Percentiles rank a stretch among this genome's conserved stretches.
These are phyloP conservation scores for Pammene fasciana DNA, from an alignment of 2,888 invertebrate genomes.

Conservation along the genomic window DNA sequence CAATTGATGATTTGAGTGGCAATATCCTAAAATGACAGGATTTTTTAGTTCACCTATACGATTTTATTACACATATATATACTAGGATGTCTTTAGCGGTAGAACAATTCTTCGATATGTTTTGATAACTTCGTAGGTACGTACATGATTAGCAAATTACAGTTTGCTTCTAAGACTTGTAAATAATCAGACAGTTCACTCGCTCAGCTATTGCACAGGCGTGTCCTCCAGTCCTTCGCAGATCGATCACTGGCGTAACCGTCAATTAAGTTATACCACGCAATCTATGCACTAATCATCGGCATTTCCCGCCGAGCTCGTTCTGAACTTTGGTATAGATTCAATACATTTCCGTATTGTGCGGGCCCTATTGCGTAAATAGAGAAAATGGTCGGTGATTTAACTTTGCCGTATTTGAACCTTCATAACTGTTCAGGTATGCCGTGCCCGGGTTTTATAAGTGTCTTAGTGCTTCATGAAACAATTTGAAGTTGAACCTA, in stretches of 20 bases:
- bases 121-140: no score
- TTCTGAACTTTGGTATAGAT: slow-evolving; percentile 42
- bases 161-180: no score
- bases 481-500: background rate
- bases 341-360: slow-evolving; percentile 39
- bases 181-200: background rate
- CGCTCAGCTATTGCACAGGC: slow-evolving; percentile 29
- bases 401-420: slow-evolving; percentile 6
- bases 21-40: no score
- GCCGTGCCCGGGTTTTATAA: background rate
- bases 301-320: slow-evolving; percentile 44
- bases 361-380: slow-evolving; percentile 35
- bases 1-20: no score
- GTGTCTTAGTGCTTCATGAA: background rate
- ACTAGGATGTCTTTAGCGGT: no score
- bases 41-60: no score
- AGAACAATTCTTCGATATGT: no score
- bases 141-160: no score
- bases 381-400: slow-evolving; percentile 24
- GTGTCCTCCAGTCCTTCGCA: slow-evolving; percentile 47
- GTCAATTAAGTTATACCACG: slow-evolving; percentile 73
- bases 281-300: slow-evolving; percentile 64
- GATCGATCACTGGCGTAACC: slow-evolving; percentile 72
- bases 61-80: no score
- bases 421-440: slow-evolving; percentile 11